Evolutionary conservation across 2,113 vertebrate genomes (phyloP), one percentile per base, ranked within the genome.

Genomic region (Myotis davidii): DNA sequence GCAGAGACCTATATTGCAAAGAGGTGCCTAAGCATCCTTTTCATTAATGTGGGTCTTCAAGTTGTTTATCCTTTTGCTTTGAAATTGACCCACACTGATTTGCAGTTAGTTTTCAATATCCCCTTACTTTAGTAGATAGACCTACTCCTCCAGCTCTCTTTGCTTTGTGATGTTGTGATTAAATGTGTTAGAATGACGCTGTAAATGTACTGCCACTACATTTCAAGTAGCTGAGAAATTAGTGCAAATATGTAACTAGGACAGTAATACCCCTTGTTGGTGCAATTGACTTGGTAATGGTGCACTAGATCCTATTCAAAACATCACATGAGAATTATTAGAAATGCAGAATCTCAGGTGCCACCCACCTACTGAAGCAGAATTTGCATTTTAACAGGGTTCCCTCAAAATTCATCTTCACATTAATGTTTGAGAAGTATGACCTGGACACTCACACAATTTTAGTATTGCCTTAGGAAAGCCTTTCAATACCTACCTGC

Each of bases 11-110:
- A 8, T 45, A 73, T 94, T 85, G 56, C 59, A 54, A 29, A 74
- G 72, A 91, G 8, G 56, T 20, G 39, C 61, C 89, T 88, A 78
- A 50, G 64, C 86, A 74, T 88, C 37, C 32, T 95, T 96, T 72
- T 69, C 85, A 85, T 91, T 92, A 93, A 90, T 39, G 25, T 93
- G 74, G 73, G 76, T 69, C 54, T 48, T n/a, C 6, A 37, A 89
- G 50, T 32, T 97, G 42, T 65, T 88, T 52, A 90, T 81, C 52
- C 11, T 54, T 94, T 79, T 86, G 81, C 54, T 87, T 93, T 96
- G 50, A 96, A 93, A 94, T 56, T 93, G 69, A 88, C 50, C 61
- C 64, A 48, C 10, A 42, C 12, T 56, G 56, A 91, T 93, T 87
- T 94, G 70, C 21, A 52, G 34, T 74, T 93, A 17, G 21, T 37